phyloP scores from a whole-genome alignment of 2,797 vertebrate genomes.

The Phataginus tricuspis region DNA sequence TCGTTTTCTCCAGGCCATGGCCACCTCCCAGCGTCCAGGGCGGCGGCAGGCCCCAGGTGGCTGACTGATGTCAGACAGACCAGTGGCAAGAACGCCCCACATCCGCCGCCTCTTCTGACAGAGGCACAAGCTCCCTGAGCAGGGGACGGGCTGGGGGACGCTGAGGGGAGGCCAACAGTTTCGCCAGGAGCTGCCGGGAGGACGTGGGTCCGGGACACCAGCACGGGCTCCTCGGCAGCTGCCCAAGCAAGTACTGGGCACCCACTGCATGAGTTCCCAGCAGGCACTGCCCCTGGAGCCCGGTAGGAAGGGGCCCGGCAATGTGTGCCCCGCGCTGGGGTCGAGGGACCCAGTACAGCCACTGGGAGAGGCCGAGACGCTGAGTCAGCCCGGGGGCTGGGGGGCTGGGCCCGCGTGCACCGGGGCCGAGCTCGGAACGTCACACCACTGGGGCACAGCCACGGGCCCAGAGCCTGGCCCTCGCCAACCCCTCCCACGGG shows the following conservation, averaged over 20 bases:
- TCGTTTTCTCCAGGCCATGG: background rate
- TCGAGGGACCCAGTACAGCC: background rate
- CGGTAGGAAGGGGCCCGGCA: background rate
- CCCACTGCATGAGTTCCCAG: background rate
- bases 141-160: background rate
- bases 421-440: background rate
- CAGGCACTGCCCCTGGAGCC: background rate
- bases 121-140: background rate
- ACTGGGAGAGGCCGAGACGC: background rate
- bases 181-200: background rate
- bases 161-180: background rate
- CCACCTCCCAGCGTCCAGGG: background rate
- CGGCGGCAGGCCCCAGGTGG: background rate
- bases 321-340: background rate
- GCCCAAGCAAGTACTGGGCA: background rate
- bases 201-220: background rate
- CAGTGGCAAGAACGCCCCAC: background rate
- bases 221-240: background rate
- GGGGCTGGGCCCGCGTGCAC: background rate
- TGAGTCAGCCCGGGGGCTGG: background rate
- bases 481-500: background rate
- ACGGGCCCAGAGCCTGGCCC: background rate
- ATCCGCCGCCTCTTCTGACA: background rate
- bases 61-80: background rate
- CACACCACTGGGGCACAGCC: accelerated